Evolutionary conservation across 2,888 invertebrate species (phyloP), one percentile per base, ranked within the genome.

Genomic region (Cephus pulcher): DNA sequence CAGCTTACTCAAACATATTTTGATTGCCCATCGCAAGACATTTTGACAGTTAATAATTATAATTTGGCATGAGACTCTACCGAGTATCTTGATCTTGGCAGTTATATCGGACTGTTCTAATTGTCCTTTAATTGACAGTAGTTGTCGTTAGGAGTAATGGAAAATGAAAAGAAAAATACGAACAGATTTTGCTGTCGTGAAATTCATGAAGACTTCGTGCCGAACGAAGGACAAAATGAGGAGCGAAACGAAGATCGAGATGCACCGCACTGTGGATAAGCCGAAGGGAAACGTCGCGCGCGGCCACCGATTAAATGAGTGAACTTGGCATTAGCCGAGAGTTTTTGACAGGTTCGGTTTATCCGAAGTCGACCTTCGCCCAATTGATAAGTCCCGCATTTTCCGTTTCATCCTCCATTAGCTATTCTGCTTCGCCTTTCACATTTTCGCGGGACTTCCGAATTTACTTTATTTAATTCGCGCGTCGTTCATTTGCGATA

Each of bases 351-450:
- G 79, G 73, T 32, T 75, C 33, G 37, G 1, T 3, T 74, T 35
- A 12, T 23, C 35, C 30, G 15, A 12, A 2, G 0, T 73, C 32
- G 33, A 74, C 79, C 81, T 81, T 81, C 75, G 74, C 78, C 75
- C 69, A 77, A 33, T 74, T 75, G 78, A 78, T 79, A 78, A 73
- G 32, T 68, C 78, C 78, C 77, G 78, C 76, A 81, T 68, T 56
- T 56, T 56, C 23, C 56, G 56, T 9, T 56, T 56, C 6, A 56
- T 23, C 56, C 56, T 15, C 56, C 9, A 56, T 56, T 56, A 56
- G 9, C 56, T 56, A 9, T 23, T 56, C 23, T 23, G 2, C 56
- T 23, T 56, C 15, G 56, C 56, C 56, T 56, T 56, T 56, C 23
- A 56, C 23, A 56, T 56, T 56, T 56, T 56, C 56, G 23, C 23